phyloP scores from a whole-genome alignment of 2,113 vertebrate species.

The Elgaria multicarinata region DNA sequence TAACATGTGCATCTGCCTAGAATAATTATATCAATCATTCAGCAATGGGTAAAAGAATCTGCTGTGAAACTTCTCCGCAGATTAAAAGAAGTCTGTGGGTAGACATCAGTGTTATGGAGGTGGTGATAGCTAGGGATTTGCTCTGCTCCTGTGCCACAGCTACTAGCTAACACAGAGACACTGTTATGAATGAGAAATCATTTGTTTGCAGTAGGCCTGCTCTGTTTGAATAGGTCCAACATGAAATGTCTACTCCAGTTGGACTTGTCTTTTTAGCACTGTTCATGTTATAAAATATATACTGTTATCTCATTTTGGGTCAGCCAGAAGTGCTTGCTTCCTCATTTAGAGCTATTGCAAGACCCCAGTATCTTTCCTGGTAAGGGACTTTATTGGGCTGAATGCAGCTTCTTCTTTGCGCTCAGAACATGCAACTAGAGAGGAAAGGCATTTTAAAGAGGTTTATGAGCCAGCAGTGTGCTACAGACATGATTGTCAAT shows the following conservation, averaged over 20 bases:
- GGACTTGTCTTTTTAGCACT: background rate
- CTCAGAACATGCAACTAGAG: background rate
- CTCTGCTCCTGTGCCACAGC: background rate
- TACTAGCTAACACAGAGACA: background rate
- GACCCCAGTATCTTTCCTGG: accelerated
- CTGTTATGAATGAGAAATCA: background rate
- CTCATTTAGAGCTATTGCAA: background rate
- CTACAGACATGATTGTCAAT: accelerated
- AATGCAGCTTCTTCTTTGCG: accelerated
- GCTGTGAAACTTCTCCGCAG: constrained; percentile 13
- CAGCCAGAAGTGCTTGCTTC: background rate
- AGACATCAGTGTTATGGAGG: constrained; percentile 1
- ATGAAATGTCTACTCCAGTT: background rate
- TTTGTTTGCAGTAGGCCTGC: background rate
- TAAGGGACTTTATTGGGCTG: accelerated
- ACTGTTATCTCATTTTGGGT: background rate
- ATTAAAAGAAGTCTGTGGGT: background rate
- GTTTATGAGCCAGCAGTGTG: background rate
- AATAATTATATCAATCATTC: constrained; percentile 61
- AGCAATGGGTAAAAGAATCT: constrained; percentile 26
- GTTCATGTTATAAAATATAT: background rate
- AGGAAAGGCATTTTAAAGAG: background rate
- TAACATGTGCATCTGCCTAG: background rate
- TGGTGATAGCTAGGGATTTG: background rate
- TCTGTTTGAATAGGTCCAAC: background rate